Evolutionary conservation across 2,888 invertebrate species (phyloP).

Genomic region (Hydroisotoma schaefferi): DNA sequence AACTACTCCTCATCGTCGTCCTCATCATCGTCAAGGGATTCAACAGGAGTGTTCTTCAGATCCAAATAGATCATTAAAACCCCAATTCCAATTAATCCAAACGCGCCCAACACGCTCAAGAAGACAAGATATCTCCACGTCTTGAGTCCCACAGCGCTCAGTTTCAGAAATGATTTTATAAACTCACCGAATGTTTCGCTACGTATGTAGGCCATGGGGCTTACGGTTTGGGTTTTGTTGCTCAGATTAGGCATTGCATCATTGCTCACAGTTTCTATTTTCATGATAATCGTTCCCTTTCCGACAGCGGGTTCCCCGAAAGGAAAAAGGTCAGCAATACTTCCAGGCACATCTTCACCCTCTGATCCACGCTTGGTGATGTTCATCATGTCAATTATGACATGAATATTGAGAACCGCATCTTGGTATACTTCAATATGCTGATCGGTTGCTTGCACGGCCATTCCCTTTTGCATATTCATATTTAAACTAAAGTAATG

Average conservation of each 20-base stretch:
- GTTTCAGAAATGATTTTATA: slow-evolving; percentile 25
- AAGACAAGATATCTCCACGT: too few species aligned
- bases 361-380: slow-evolving; percentile 20
- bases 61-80: too few species aligned
- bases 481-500: too few species aligned
- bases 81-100: too few species aligned
- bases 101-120: too few species aligned
- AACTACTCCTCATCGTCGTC: too few species aligned
- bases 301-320: slow-evolving; percentile 29
- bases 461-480: slow-evolving; percentile 32
- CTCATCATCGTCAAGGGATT: too few species aligned
- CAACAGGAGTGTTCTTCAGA: too few species aligned
- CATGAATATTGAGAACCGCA: slow-evolving; percentile 23
- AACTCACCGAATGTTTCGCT: slow-evolving; percentile 18
- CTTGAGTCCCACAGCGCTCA: slow-evolving; percentile 29
- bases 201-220: slow-evolving; percentile 33
- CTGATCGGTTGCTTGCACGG: slow-evolving; percentile 28
- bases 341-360: slow-evolving; percentile 26
- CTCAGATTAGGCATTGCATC: slow-evolving; percentile 27
- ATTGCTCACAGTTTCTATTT: slow-evolving; percentile 17
- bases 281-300: slow-evolving; percentile 21
- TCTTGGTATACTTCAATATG: slow-evolving; percentile 32
- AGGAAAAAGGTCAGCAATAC: slow-evolving; percentile 32
- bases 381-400: slow-evolving; percentile 31
- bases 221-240: slow-evolving; percentile 26